Conservation (phyloP, 92 coral and sea anemone genomes). For the Bergia puertoricense region DNA sequence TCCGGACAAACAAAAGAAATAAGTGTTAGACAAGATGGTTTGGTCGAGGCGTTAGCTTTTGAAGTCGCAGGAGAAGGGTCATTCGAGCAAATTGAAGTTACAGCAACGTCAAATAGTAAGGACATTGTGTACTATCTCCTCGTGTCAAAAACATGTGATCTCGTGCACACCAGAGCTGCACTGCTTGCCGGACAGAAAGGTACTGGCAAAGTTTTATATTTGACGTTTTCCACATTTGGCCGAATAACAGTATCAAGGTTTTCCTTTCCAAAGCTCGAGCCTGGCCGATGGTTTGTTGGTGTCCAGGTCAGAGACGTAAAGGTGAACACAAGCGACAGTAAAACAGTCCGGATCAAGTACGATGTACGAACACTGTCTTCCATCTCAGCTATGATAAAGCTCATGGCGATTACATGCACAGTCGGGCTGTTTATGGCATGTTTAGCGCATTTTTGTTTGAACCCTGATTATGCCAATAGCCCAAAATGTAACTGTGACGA, state of each 20-base stretch:
- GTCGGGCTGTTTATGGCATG: too few relatives aligned
- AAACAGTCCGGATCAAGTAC: not conserved
- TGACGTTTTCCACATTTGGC: slow-evolving; percentile 46
- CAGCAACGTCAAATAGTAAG: not conserved
- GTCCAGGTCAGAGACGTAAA: not conserved
- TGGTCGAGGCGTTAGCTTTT: not conserved
- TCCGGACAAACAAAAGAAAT: not conserved
- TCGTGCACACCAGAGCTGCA: too few relatives aligned
- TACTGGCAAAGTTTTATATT: not conserved
- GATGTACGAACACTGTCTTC: not conserved
- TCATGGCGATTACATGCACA: too few relatives aligned
- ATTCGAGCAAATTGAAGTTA: not conserved
- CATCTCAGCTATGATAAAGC: too few relatives aligned
- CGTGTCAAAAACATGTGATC: too few relatives aligned
- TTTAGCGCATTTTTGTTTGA: too few relatives aligned
- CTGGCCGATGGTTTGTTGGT: slow-evolving; percentile 50
- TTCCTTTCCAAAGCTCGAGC: slow-evolving; percentile 35
- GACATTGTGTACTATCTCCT: too few relatives aligned
- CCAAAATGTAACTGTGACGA: too few relatives aligned
- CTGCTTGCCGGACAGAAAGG: too few relatives aligned
- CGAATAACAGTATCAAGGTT: slow-evolving; percentile 40
- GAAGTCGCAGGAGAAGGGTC: not conserved
- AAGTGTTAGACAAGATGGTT: not conserved
- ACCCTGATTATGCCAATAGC: too few relatives aligned
- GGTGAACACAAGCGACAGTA: not conserved